Percentiles rank a stretch among this genome's conserved stretches.
Evolutionary conservation across 2,113 vertebrate genomes (phyloP).

Genomic region (Sapajus apella): DNA sequence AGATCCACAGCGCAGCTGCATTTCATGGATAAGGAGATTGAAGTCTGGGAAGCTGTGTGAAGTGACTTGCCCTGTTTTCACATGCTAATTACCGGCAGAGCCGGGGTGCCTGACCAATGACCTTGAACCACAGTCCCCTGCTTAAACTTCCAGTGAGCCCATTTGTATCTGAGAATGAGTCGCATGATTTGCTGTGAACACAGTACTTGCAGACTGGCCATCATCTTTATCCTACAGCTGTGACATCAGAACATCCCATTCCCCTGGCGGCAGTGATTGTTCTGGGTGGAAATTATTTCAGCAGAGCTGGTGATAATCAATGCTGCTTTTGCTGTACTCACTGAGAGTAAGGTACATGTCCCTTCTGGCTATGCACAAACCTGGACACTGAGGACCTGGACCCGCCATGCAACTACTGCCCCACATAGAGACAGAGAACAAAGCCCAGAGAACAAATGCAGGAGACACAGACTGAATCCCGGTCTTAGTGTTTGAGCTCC

Average conservation of each 20-base stretch:
- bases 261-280: not conserved
- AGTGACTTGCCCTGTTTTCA: not conserved
- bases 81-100: not conserved
- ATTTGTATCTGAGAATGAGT: not conserved
- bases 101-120: not conserved
- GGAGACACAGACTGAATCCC: not conserved
- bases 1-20: not conserved
- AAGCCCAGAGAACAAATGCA: not conserved
- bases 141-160: not conserved
- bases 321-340: not conserved
- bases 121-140: not conserved
- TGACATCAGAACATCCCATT: not conserved
- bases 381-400: not conserved
- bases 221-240: not conserved
- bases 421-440: not conserved
- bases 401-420: not conserved
- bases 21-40: not conserved
- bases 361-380: not conserved
- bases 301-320: not conserved
- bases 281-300: not conserved
- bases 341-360: not conserved
- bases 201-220: rapidly evolving
- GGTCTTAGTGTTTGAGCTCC: not conserved
- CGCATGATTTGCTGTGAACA: not conserved
- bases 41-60: not conserved